Evolutionary conservation across 1,140 invertebrate species (phyloP).

Genomic region (Diachasmimorpha longicaudata): DNA sequence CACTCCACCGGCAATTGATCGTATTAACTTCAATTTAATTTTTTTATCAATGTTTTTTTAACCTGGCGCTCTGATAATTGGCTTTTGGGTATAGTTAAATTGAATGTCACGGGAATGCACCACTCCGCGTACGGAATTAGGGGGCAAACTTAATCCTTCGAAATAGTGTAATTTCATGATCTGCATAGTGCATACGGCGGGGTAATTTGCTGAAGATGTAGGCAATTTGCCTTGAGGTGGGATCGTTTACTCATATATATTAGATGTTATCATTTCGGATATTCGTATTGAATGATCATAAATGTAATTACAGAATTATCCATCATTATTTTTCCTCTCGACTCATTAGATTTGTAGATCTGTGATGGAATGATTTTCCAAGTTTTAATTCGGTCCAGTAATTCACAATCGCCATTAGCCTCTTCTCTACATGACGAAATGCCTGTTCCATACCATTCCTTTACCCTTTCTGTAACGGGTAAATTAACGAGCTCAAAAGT

Average conservation of each 20-base stretch:
- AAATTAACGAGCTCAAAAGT: conserved; percentile 33
- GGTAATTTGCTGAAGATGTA: background rate
- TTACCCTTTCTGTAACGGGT: conserved; percentile 6
- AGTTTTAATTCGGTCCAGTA: conserved; percentile 12
- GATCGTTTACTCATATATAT: background rate
- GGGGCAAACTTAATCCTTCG: background rate
- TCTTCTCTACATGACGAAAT: conserved; percentile 5
- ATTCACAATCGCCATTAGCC: conserved; percentile 15
- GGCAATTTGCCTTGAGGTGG: background rate
- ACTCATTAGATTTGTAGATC: background rate
- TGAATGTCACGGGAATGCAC: background rate
- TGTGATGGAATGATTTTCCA: background rate
- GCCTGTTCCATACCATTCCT: conserved; percentile 18
- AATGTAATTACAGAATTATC: background rate
- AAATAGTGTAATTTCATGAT: conserved; percentile 7
- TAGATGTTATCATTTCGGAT: background rate
- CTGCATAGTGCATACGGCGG: background rate
- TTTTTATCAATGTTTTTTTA: background rate
- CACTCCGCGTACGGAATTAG: background rate
- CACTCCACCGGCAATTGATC: no score
- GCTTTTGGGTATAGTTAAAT: background rate
- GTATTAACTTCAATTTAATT: background rate
- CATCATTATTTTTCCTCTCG: background rate
- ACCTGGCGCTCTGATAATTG: background rate
- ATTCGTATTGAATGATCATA: background rate